These are phyloP conservation scores for Embiotoca jacksoni DNA, from an alignment of 2,113 vertebrate species.

Conservation along the genomic window DNA sequence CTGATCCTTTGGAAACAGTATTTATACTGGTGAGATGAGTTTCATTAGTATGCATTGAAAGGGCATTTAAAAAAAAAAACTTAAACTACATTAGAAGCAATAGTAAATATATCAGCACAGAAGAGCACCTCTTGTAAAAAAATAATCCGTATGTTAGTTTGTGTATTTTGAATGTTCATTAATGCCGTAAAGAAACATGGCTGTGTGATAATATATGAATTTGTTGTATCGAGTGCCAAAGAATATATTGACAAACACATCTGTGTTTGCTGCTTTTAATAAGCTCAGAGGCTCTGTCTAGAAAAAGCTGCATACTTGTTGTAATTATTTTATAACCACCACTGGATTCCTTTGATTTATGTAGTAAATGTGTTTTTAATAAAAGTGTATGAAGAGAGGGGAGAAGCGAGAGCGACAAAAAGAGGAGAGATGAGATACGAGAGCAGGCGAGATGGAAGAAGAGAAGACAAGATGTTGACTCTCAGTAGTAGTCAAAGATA, in stretches of 20 bases:
- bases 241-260: slow-evolving; percentile 52
- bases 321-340: slow-evolving; percentile 63
- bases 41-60: background rate
- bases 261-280: slow-evolving; percentile 59
- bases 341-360: slow-evolving; percentile 69
- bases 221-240: background rate
- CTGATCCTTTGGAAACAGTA: background rate
- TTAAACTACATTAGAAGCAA: background rate
- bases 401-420: background rate
- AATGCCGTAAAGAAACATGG: background rate
- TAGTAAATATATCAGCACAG: background rate
- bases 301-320: slow-evolving; percentile 32
- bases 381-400: slow-evolving; percentile 31
- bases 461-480: slow-evolving; percentile 50
- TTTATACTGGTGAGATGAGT: background rate
- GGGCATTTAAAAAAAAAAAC: background rate
- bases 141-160: background rate
- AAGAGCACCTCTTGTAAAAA: background rate
- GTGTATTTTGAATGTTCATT: background rate
- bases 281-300: slow-evolving; percentile 30
- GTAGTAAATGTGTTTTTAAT: slow-evolving; percentile 70
- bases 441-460: slow-evolving; percentile 25
- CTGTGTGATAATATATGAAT: background rate
- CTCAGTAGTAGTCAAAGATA: slow-evolving; percentile 67
- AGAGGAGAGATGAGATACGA: slow-evolving; percentile 33